phyloP scores from a whole-genome alignment of 64 coral and sea anemone species.

The Actinia tenebrosa region DNA sequence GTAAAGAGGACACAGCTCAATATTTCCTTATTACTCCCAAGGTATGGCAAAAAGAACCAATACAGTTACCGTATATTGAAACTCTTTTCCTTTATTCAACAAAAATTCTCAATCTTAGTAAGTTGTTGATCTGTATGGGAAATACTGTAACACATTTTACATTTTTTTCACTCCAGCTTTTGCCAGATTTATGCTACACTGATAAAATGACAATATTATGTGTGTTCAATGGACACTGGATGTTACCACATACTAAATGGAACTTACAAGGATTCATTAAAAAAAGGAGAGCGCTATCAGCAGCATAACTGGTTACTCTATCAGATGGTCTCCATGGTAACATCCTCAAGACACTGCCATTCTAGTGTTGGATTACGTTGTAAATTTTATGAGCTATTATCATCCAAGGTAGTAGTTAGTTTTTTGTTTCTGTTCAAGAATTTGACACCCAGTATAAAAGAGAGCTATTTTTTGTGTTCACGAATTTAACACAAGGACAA shows the following conservation, averaged over 20 bases:
- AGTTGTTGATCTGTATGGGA: not conserved
- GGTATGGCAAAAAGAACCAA: constrained; percentile 30
- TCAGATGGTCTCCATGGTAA: not conserved
- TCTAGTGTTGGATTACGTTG: not conserved
- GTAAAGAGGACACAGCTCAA: constrained; percentile 79
- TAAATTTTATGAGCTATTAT: not conserved
- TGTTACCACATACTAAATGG: constrained; percentile 82
- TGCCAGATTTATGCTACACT: constrained; percentile 84
- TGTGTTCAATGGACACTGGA: constrained; percentile 95
- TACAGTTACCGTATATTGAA: not conserved
- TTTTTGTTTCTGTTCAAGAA: not conserved
- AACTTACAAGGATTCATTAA: constrained; percentile 54
- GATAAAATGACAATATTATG: constrained; percentile 92
- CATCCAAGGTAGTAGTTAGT: no score
- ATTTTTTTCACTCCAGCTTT: constrained; percentile 41
- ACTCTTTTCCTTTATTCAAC: no score
- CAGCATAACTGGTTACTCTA: not conserved
- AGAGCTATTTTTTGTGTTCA: not conserved
- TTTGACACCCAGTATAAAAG: not conserved
- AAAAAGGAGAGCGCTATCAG: constrained; percentile 29
- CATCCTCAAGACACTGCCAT: not conserved
- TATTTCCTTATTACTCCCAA: constrained; percentile 97
- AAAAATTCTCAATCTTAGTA: no score
- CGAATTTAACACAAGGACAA: not conserved
- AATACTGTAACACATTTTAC: not conserved